Evolutionary conservation across 2,888 invertebrate genomes (phyloP).

Genomic region (Helicoverpa assulta): DNA sequence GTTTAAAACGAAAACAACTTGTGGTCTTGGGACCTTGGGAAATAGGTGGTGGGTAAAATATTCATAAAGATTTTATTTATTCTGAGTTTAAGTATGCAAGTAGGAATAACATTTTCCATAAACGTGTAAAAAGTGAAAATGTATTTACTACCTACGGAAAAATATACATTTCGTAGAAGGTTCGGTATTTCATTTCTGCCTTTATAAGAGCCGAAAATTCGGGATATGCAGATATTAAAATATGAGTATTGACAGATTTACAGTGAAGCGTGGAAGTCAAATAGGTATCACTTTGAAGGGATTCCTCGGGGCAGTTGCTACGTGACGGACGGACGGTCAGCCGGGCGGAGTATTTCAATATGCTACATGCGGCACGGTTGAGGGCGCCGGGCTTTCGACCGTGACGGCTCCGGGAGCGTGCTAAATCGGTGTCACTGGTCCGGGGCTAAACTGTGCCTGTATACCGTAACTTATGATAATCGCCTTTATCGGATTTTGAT

Average conservation of each 20-base stretch:
- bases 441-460: conserved; percentile 56
- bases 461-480: conserved; percentile 39
- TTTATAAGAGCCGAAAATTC: conserved; percentile 58
- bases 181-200: conserved; percentile 54
- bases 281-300: conserved; percentile 80
- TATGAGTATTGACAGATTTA: conserved; percentile 76
- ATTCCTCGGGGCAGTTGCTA: conserved; percentile 80
- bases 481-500: conserved; percentile 10
- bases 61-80: conserved; percentile 29
- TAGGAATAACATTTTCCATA: neutral
- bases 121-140: conserved; percentile 18
- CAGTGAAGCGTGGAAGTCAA: conserved; percentile 80
- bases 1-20: conserved; percentile 13
- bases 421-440: conserved; percentile 77
- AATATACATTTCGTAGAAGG: conserved; percentile 40
- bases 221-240: conserved; percentile 69
- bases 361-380: conserved; percentile 79
- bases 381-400: conserved; percentile 74
- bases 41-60: conserved; percentile 67
- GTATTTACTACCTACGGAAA: conserved; percentile 24
- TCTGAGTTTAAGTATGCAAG: conserved; percentile 20
- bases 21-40: conserved; percentile 37
- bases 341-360: conserved; percentile 86
- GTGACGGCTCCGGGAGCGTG: conserved; percentile 75
- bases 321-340: conserved; percentile 80